Evolutionary conservation across 1,140 invertebrate species (phyloP), one percentile per base, ranked within the genome.

Genomic region (Odontomachus brunneus): DNA sequence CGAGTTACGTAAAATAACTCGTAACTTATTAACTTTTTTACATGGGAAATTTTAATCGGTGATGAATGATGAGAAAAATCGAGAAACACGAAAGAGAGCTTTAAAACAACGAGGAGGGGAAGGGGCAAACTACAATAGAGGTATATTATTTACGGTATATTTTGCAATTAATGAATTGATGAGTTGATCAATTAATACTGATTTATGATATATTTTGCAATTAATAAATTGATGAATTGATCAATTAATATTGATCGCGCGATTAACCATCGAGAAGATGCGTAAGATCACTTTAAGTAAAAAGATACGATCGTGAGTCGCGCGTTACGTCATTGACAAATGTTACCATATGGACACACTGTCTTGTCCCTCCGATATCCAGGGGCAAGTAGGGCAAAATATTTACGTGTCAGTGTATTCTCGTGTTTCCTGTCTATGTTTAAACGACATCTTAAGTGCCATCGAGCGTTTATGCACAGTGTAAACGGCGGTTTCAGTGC

Each of bases 401-500:
- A 93, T 93, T 93, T 93, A 93, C 88, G 87, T 83, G 84, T 33
- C 82, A 89, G 89, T 90, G 89, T 93, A 92, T 93, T 93, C 92
- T 90, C 89, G 92, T 89, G 90, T 92, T 93, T 93, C 93, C 93
- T 94, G 93, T 89, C 90, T 92, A 84, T 92, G 92, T 93, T 92
- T 92, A 92, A 93, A 94, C 91, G 92, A 92, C 92, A 93, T 92
- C 90, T 91, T 93, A 93, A 93, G 92, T 93, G 91, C 90, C 90
- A 92, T 81, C 87, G 76, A 76, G 53, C 78, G 92, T 92, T 93
- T 93, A 93, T 86, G 38, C 76, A 69, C 72, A 78, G 73, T 85
- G 63, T 93, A 92, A 94, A 94, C 92, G 92, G 71, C 86, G 88
- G 88, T 90, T 84, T 88, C 72, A 60, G 85, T 78, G 63, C 48